A percentile compares a stretch with the other conserved stretches of the same genome.
phyloP scores from a whole-genome alignment of 2,888 invertebrate species.

The Spodoptera exigua region DNA sequence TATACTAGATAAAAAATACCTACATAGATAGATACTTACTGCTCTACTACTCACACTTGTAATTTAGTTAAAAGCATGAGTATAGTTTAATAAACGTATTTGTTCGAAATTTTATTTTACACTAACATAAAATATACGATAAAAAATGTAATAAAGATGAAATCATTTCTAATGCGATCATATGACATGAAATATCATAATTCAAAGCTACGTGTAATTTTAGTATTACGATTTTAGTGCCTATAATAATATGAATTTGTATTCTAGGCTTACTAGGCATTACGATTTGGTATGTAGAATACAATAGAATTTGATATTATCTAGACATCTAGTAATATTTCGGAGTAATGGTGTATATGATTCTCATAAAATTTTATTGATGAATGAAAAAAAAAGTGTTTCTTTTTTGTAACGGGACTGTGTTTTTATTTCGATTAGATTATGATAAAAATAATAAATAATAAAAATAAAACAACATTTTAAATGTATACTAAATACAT shows the following conservation, averaged over 20 bases:
- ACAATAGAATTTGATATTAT: too few relatives aligned
- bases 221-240: slow-evolving; percentile 17
- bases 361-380: too few relatives aligned
- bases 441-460: too few relatives aligned
- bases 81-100: background rate
- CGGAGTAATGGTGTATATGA: too few relatives aligned
- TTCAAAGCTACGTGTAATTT: slow-evolving; percentile 32
- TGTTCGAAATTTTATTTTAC: slow-evolving; percentile 1
- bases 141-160: slow-evolving; percentile 26
- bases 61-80: slow-evolving; percentile 31
- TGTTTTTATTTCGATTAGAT: too few relatives aligned
- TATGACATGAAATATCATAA: slow-evolving; percentile 18
- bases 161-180: slow-evolving; percentile 32
- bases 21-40: too few relatives aligned
- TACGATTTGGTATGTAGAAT: background rate
- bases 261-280: slow-evolving; percentile 8
- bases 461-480: too few relatives aligned
- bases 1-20: too few relatives aligned
- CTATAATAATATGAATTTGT: slow-evolving; percentile 17
- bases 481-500: too few relatives aligned
- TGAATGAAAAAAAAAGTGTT: too few relatives aligned
- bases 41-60: background rate
- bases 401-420: too few relatives aligned
- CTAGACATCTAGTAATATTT: too few relatives aligned
- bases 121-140: slow-evolving; percentile 2